phyloP scores from a whole-genome alignment of 2,797 vertebrate genomes.

The Karalla daura region DNA sequence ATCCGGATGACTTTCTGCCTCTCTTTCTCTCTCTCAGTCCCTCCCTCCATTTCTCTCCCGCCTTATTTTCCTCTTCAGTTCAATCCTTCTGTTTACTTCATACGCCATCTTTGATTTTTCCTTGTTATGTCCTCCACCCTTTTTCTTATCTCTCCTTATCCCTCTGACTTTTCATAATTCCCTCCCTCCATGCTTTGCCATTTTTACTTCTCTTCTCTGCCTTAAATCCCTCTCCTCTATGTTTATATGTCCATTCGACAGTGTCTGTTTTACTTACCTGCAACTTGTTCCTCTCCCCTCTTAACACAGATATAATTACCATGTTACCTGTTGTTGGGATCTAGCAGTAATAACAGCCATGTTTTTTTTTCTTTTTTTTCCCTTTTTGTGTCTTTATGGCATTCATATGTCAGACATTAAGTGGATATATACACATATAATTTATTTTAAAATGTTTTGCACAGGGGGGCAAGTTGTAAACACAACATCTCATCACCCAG shows the following conservation, averaged over 20 bases:
- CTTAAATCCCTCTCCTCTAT: background rate
- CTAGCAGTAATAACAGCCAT: too few species aligned
- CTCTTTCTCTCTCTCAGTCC: background rate
- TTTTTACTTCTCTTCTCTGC: background rate
- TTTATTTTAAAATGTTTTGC: too few species aligned
- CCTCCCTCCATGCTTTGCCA: background rate
- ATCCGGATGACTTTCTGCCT: background rate
- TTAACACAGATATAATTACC: too few species aligned
- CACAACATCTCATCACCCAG: too few species aligned
- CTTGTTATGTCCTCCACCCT: background rate
- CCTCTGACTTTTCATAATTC: background rate
- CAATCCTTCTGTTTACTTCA: background rate
- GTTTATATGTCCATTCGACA: background rate
- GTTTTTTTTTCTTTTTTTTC: too few species aligned
- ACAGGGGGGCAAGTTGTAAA: too few species aligned
- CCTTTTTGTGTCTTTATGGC: too few species aligned
- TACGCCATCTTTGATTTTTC: background rate
- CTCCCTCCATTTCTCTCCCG: background rate
- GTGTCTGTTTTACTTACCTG: background rate
- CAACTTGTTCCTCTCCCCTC: background rate
- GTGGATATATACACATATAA: too few species aligned
- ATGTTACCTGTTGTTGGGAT: too few species aligned
- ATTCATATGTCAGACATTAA: too few species aligned
- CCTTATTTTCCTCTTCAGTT: background rate
- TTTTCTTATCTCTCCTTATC: background rate